phyloP scores from a whole-genome alignment of 2,113 vertebrate genomes.

The Semicossyphus pulcher region DNA sequence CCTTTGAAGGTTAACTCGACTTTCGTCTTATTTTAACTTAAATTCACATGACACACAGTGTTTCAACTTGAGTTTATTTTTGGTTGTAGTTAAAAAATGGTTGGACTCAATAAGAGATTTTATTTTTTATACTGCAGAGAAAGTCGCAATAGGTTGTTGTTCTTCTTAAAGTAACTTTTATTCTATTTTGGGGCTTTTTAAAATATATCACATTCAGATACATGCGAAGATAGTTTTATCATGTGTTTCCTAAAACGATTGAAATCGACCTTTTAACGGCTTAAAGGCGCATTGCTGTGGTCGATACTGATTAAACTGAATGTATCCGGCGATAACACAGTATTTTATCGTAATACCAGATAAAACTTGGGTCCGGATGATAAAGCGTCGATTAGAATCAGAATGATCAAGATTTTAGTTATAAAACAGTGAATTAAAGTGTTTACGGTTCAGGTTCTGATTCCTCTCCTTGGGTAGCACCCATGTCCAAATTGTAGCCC shows the following conservation, averaged over 20 bases:
- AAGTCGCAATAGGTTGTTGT: slow-evolving; percentile 25
- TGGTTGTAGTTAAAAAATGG: rapidly evolving
- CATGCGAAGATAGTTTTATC: not conserved
- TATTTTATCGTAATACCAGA: not conserved
- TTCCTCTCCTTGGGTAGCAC: slow-evolving; percentile 49
- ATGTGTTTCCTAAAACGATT: not conserved
- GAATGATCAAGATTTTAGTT: not conserved
- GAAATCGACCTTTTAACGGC: slow-evolving; percentile 16
- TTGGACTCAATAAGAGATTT: not conserved
- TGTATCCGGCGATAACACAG: not conserved
- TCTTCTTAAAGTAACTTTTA: slow-evolving; percentile 29
- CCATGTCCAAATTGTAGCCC: slow-evolving; percentile 37
- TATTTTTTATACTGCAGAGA: not conserved
- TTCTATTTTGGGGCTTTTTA: not conserved
- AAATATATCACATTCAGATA: rapidly evolving
- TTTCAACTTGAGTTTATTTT: not conserved
- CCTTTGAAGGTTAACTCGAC: slow-evolving; percentile 56
- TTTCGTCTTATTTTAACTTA: slow-evolving; percentile 23
- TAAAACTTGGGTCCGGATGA: not conserved
- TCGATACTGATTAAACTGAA: not conserved
- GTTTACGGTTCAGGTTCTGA: slow-evolving; percentile 34
- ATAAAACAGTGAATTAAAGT: slow-evolving; percentile 13
- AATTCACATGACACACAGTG: not conserved
- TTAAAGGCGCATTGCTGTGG: not conserved
- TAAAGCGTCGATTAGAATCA: not conserved